Percentiles rank a stretch among this genome's conserved stretches.
phyloP scores from a whole-genome alignment of 2,797 vertebrate species.

The Hephaestus fuliginosus region DNA sequence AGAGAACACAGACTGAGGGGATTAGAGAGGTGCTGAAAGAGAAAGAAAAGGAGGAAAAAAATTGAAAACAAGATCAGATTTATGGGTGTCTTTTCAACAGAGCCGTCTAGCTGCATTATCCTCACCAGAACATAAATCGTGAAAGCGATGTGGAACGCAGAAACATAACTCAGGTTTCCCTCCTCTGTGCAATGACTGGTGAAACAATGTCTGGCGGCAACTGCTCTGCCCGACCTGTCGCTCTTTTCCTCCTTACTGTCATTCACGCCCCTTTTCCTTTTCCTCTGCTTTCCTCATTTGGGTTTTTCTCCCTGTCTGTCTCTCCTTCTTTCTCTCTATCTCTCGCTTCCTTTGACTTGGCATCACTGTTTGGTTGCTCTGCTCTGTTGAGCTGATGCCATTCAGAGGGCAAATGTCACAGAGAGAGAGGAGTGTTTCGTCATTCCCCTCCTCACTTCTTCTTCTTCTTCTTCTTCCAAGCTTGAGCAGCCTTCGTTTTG shows the following conservation, averaged over 20 bases:
- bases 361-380: conserved; percentile 60
- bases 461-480: conserved; percentile 55
- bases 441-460: conserved; percentile 61
- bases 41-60: conserved; percentile 37
- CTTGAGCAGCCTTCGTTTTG: conserved; percentile 41
- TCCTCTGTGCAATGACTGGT: conserved; percentile 72
- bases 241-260: conserved; percentile 64
- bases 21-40: conserved; percentile 61
- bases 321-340: neutral
- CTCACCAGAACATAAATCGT: conserved; percentile 75
- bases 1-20: conserved; percentile 53
- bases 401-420: conserved; percentile 80
- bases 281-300: conserved; percentile 29
- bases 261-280: conserved; percentile 54
- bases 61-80: conserved; percentile 80
- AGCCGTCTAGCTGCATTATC: conserved; percentile 76
- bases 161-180: conserved; percentile 76
- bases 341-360: conserved; percentile 46
- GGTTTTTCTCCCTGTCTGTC: conserved; percentile 29
- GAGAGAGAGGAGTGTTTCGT: conserved; percentile 64
- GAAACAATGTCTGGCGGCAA: conserved; percentile 68
- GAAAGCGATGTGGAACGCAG: conserved; percentile 62
- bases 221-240: conserved; percentile 49
- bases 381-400: conserved; percentile 69
- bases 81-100: conserved; percentile 78